Evolutionary conservation across 1,140 invertebrate genomes (phyloP).

Genomic region (Zaprionus capensis): DNA sequence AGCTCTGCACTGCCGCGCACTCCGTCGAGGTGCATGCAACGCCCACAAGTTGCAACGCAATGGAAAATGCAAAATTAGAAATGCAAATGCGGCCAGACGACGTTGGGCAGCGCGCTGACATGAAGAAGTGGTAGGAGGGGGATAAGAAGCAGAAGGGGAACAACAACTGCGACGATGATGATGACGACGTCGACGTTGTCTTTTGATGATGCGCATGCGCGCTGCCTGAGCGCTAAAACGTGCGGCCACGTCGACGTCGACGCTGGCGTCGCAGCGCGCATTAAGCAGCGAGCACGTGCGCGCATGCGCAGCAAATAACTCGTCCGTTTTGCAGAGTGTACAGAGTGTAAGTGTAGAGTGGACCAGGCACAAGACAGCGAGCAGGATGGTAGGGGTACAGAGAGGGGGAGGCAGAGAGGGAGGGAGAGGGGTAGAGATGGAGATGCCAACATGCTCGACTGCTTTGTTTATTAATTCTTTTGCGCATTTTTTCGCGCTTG

Average conservation of each 20-base stretch:
- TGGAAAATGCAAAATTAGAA: slow-evolving; percentile 64
- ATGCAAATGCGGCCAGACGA: slow-evolving; percentile 67
- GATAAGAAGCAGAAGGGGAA: not conserved
- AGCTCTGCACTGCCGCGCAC: not conserved
- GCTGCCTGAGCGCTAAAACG: slow-evolving; percentile 71
- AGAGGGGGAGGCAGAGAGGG: slow-evolving; percentile 8
- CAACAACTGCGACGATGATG: not conserved
- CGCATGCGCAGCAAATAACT: slow-evolving; percentile 80
- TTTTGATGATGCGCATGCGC: slow-evolving; percentile 79
- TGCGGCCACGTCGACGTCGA: slow-evolving; percentile 67
- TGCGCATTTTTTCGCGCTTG: slow-evolving; percentile 81
- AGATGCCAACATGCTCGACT: slow-evolving; percentile 73
- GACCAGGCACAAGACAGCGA: slow-evolving; percentile 17
- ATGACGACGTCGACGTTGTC: slow-evolving; percentile 44
- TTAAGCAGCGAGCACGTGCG: slow-evolving; percentile 78
- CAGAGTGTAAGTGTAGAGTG: slow-evolving; percentile 6
- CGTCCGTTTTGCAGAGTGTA: slow-evolving; percentile 33
- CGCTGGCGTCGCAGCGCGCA: slow-evolving; percentile 43
- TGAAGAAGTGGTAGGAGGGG: not conserved
- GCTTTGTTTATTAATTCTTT: slow-evolving; percentile 83
- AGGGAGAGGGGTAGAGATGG: slow-evolving; percentile 3
- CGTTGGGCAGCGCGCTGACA: slow-evolving; percentile 8
- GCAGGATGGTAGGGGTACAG: not conserved
- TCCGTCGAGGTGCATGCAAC: slow-evolving; percentile 41
- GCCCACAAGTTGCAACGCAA: slow-evolving; percentile 58